phyloP scores from a whole-genome alignment of 2,113 vertebrate genomes.

The Stictonetta naevosa region DNA sequence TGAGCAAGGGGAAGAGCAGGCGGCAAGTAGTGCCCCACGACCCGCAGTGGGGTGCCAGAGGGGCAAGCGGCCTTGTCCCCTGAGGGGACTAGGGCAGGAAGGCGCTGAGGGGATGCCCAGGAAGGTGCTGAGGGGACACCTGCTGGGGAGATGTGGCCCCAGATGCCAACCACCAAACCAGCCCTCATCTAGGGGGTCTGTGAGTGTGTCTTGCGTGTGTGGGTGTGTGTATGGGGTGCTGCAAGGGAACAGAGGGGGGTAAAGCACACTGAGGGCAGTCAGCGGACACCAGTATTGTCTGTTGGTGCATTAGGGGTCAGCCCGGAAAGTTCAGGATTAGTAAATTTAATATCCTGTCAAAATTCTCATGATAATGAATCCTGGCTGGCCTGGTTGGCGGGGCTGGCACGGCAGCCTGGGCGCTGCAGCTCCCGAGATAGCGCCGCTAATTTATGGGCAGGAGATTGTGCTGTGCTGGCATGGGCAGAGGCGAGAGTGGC shows the following conservation, averaged over 20 bases:
- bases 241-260: neutral
- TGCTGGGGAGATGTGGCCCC: neutral
- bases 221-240: neutral
- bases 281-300: slow-evolving; percentile 34
- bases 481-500: neutral
- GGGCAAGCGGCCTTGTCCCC: too few species aligned
- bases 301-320: slow-evolving; percentile 67
- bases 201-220: neutral
- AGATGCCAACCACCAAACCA: neutral
- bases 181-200: neutral
- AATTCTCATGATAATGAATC: slow-evolving; percentile 77
- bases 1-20: neutral
- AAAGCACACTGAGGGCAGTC: neutral
- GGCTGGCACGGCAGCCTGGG: slow-evolving; percentile 40
- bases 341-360: slow-evolving; percentile 83
- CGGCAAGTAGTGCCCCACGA: neutral
- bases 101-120: too few species aligned
- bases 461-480: slow-evolving; percentile 46
- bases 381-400: slow-evolving; percentile 39
- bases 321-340: slow-evolving; percentile 79
- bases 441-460: slow-evolving; percentile 7
- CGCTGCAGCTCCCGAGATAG: slow-evolving; percentile 41
- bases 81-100: neutral
- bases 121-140: neutral
- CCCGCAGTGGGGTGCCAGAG: neutral